Evolutionary conservation across 2,888 invertebrate species (phyloP).

Genomic region (Epirrhoe tristata): DNA sequence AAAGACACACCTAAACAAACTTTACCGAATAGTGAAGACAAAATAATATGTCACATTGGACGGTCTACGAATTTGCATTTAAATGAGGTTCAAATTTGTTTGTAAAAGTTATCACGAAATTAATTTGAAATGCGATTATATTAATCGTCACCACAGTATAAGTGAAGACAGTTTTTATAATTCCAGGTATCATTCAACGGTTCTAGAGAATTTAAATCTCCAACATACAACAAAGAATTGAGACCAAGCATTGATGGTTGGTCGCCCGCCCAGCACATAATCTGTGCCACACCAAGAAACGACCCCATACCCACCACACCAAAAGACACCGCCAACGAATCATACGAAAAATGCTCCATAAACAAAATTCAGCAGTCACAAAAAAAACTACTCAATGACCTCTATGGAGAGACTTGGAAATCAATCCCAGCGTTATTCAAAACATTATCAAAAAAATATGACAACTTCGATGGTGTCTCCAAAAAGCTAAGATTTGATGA

Average conservation of each 20-base stretch:
- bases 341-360: slow-evolving; percentile 70
- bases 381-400: slow-evolving; percentile 74
- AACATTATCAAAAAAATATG: slow-evolving; percentile 59
- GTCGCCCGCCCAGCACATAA: slow-evolving; percentile 75
- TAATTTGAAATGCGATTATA: too few species aligned
- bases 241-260: slow-evolving; percentile 71
- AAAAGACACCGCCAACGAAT: slow-evolving; percentile 70
- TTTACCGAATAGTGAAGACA: too few species aligned
- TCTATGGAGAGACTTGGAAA: slow-evolving; percentile 86
- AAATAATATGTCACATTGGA: too few species aligned
- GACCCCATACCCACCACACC: slow-evolving; percentile 69
- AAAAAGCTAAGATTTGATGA: slow-evolving; percentile 73
- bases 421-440: slow-evolving; percentile 77
- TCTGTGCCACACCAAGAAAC: slow-evolving; percentile 69
- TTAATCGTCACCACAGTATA: too few species aligned
- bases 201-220: slow-evolving; percentile 54
- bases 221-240: slow-evolving; percentile 40
- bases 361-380: slow-evolving; percentile 74
- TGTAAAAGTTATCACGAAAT: too few species aligned
- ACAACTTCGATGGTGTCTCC: slow-evolving; percentile 60
- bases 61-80: too few species aligned
- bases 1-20: too few species aligned
- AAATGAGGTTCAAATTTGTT: too few species aligned
- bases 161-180: neutral
- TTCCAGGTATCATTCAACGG: slow-evolving; percentile 71